Base-by-base conservation (phyloP, 2,113 vertebrate species). In the Galemys pyrenaicus region DNA sequence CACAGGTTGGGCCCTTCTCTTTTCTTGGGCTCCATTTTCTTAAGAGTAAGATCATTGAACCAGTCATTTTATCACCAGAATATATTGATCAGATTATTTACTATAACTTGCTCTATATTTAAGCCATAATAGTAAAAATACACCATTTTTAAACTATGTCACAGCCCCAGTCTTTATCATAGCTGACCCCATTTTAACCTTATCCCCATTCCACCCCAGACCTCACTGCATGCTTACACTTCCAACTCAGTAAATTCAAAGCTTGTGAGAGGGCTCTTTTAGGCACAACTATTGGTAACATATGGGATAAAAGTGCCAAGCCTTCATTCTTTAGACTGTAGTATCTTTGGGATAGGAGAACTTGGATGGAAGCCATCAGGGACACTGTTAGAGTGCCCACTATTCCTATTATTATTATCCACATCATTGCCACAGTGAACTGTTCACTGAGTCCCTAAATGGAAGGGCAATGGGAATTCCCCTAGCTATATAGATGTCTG, bases 171-270 rank as follows among this genome's bases (percentile, higher is more conserved):
- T 5, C 17, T 5, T 68, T 20, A n/a, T 19, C 13, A 16, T 46
- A 54, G 49, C 6, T 62, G 78, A 70, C 6, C 7, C 16, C 8
- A 37, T 0, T 24, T 11, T 82, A 1, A 78, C 16, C 19, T 65
- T 1, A 82, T 5, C 0, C 5, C 2, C 37, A 62, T 1, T 28
- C 2, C 0, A 44, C 26, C 32, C 16, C 9, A 10, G 74, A 8
- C 1, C 12, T 30, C 11, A 8, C 1, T 46, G 6, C 6, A 35
- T 4, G 17, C 24, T 65, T 4, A n/a, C 0, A 0, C 17, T 17
- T 58, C 37, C 56, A 26, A 44, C 17, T 9, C 32, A 10, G 44
- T 30, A 17, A 67, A 54, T 71, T 70, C 39, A 35, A 78, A 65
- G 24, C 77, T 49, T 32, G 9, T 0, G 0, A 19, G 22, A 56